phyloP scores from a whole-genome alignment of 2,888 invertebrate species.

The Dryomyza anilis region DNA sequence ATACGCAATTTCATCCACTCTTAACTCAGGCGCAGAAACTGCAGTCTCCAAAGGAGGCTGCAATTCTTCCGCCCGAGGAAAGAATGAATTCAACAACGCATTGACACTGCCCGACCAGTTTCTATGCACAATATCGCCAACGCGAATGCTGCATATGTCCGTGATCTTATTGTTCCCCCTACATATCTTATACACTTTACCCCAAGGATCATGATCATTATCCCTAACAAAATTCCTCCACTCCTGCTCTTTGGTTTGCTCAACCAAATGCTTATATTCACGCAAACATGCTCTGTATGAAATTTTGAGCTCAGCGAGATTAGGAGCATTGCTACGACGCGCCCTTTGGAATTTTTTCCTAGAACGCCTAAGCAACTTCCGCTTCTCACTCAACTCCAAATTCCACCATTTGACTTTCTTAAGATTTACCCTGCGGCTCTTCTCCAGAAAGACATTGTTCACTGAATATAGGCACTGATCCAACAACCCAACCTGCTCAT shows the following conservation, averaged over 20 bases:
- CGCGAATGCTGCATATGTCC: background rate
- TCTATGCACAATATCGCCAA: background rate
- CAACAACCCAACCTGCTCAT: constrained; percentile 1
- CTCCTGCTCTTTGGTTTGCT: background rate
- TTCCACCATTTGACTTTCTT: background rate
- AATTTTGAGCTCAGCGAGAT: background rate
- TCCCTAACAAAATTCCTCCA: background rate
- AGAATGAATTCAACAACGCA: background rate
- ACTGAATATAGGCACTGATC: background rate
- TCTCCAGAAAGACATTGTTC: background rate
- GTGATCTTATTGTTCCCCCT: background rate
- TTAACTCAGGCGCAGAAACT: background rate
- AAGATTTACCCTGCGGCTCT: background rate
- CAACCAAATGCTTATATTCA: background rate
- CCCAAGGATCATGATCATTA: constrained; percentile 7
- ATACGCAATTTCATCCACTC: background rate
- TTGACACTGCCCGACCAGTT: constrained; percentile 2
- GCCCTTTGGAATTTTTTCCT: constrained; percentile 1
- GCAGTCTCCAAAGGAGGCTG: background rate
- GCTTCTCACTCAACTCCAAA: background rate
- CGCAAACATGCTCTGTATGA: background rate
- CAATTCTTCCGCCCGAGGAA: constrained; percentile 3
- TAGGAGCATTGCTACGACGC: background rate
- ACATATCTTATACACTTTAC: constrained; percentile 1
- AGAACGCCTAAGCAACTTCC: background rate